Percentiles rank a stretch among this genome's conserved stretches.
phyloP scores from a whole-genome alignment of 2,888 invertebrate genomes.

The Villa cingulata region DNA sequence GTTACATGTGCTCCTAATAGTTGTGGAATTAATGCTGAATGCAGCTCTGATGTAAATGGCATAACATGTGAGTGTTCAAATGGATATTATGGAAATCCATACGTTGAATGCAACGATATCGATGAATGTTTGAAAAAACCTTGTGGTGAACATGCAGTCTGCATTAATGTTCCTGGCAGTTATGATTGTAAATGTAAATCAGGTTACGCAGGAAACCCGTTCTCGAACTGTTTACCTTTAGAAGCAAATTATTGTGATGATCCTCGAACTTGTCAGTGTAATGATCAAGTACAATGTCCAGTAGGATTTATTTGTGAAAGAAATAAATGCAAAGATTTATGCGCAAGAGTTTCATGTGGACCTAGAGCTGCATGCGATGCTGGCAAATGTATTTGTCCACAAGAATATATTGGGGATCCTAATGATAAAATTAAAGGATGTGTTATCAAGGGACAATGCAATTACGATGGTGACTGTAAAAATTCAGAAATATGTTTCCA shows the following conservation, averaged over 20 bases:
- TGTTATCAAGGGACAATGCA: constrained; percentile 57
- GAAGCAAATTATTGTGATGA: constrained; percentile 56
- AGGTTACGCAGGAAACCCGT: constrained; percentile 75
- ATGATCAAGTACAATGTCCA: constrained; percentile 58
- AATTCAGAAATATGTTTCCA: constrained; percentile 81
- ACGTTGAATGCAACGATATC: constrained; percentile 69
- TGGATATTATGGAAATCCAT: constrained; percentile 78
- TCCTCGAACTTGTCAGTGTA: constrained; percentile 55
- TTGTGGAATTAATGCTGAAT: constrained; percentile 69
- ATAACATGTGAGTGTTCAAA: constrained; percentile 71
- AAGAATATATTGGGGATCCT: constrained; percentile 64
- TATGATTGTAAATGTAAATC: constrained; percentile 82
- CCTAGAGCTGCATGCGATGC: constrained; percentile 68
- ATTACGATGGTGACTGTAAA: constrained; percentile 67
- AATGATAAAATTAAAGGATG: constrained; percentile 58
- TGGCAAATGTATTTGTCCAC: constrained; percentile 66
- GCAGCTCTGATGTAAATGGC: constrained; percentile 57
- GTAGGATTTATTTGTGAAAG: constrained; percentile 59
- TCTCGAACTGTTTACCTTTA: constrained; percentile 61
- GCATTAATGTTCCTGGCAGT: constrained; percentile 78
- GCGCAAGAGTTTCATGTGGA: constrained; percentile 63
- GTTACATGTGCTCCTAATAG: constrained; percentile 56
- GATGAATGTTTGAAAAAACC: constrained; percentile 70
- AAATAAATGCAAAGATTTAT: constrained; percentile 62
- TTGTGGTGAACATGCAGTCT: constrained; percentile 73